A percentile compares a stretch with the other conserved stretches of the same genome.
Conservation (phyloP, 2,797 vertebrate genomes). For the Coreius guichenoti region DNA sequence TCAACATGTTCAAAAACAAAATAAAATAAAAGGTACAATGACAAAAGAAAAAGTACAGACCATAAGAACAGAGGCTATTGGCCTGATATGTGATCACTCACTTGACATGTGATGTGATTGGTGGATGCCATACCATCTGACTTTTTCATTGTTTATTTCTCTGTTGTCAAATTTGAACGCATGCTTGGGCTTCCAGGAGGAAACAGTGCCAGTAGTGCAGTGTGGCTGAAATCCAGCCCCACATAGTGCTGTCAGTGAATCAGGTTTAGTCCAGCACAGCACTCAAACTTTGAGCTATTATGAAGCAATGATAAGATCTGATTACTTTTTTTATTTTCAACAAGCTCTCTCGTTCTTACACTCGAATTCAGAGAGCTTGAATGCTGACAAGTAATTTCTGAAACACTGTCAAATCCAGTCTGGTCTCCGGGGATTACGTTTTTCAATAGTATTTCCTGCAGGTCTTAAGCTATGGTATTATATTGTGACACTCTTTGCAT, state of each 20-base stretch:
- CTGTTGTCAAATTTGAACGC: constrained; percentile 15
- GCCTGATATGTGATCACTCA: no score
- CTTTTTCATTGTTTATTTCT: not conserved
- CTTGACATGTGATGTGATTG: no score
- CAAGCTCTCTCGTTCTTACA: not conserved
- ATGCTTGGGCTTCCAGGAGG: constrained; percentile 59
- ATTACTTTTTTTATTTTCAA: constrained; percentile 12
- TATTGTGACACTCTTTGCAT: not conserved
- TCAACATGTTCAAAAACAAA: not conserved
- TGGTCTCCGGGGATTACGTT: constrained; percentile 4
- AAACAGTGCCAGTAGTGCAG: constrained; percentile 75
- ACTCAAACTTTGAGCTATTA: constrained; percentile 1
- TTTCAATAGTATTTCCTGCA: constrained; percentile 9
- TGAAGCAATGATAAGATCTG: constrained; percentile 18
- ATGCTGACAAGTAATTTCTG: constrained; percentile 22
- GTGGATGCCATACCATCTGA: no score
- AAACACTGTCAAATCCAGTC: constrained; percentile 32
- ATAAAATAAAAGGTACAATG: not conserved
- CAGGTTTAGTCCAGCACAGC: constrained; percentile 67
- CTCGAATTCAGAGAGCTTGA: not conserved
- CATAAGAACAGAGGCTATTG: no score
- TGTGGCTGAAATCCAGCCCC: constrained; percentile 74
- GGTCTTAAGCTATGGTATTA: constrained; percentile 13
- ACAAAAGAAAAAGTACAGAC: not conserved
- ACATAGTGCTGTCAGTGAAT: constrained; percentile 73